phyloP scores from a whole-genome alignment of 2,888 invertebrate species.

The Sceliomorpha sp. region DNA sequence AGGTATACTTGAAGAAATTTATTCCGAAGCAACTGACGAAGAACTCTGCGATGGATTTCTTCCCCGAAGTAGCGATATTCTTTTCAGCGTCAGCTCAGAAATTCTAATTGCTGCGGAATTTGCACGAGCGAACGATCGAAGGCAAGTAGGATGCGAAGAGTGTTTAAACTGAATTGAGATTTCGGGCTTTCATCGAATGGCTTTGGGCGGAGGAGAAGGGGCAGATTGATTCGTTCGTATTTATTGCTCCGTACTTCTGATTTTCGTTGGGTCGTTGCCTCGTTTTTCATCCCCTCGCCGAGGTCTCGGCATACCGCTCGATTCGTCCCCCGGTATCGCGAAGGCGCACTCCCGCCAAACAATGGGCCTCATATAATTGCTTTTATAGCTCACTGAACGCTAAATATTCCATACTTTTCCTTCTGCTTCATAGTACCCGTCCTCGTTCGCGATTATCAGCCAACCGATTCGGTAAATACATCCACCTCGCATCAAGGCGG shows the following conservation, averaged over 20 bases:
- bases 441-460: slow-evolving; percentile 69
- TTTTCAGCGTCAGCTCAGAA: slow-evolving; percentile 2
- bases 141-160: slow-evolving; percentile 39
- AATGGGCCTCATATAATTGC: slow-evolving; percentile 79
- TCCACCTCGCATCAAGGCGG: slow-evolving; percentile 49
- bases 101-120: slow-evolving; percentile 23
- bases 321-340: slow-evolving; percentile 74
- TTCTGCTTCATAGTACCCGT: slow-evolving; percentile 66
- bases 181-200: slow-evolving; percentile 53
- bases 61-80: slow-evolving; percentile 2
- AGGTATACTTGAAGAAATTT: no score
- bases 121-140: slow-evolving; percentile 56
- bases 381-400: slow-evolving; percentile 80
- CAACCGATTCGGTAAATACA: slow-evolving; percentile 77
- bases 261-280: slow-evolving; percentile 63
- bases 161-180: slow-evolving; percentile 66
- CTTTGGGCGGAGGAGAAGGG: slow-evolving; percentile 51
- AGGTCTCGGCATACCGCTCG: slow-evolving; percentile 44
- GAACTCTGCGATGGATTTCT: no score
- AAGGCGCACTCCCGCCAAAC: slow-evolving; percentile 77
- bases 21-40: no score
- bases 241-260: slow-evolving; percentile 76
- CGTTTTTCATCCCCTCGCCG: slow-evolving; percentile 46
- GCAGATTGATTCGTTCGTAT: slow-evolving; percentile 72
- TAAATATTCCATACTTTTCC: slow-evolving; percentile 80